Evolutionary conservation across 30 jellyfish, hydroid and myxozoan genomes (phyloP), one percentile per base, ranked within the genome.

Genomic region (Cassiopea xamachana): DNA sequence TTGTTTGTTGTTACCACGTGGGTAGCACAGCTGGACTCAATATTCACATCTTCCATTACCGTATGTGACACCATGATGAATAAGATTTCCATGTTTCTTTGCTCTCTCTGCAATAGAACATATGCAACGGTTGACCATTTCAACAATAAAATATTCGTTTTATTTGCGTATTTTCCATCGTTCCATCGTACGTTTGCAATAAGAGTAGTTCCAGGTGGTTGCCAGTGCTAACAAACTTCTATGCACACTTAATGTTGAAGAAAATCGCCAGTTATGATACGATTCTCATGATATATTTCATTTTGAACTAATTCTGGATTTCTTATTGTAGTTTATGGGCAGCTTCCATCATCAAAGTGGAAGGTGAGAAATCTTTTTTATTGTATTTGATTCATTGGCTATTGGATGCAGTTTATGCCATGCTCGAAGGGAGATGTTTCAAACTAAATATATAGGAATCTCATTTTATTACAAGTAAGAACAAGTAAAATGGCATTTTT

Each of bases 321-420:
- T 76, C 69, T 43, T 49, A 47, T 89, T 81, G 48, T 51, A 89
- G 96, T 81, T 19, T 88, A 79, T 80, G 96, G 91, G 43, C 62
- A 69, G 62, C 55, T 61, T 46, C 91, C 96, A 59, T 89, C 96
- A 17, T 62, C 92, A 62, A 89, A 89, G 83, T 89, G 96, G 96
- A 89, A 89, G 96, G 96, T 89, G 48, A 46, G 92, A 79, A 39
- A 14, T 7, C 16, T 39, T 14, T 7, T 55, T 46, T 27, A 27
- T 46, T 39, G 7, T 77, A 15, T 60, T 60, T 58, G 19, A 10
- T 51, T 47, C 45, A 2, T 4, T 18, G 6, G 17, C 64, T 9
- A 51, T 9, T 9, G 4, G 64, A 9, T 51, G 64, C 9, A 2
- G n/a, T n/a, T n/a, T n/a, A n/a, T n/a, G n/a, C n/a, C n/a, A n/a